Evolutionary conservation across 2,113 vertebrate genomes (phyloP).

Genomic region (Empidonax traillii): DNA sequence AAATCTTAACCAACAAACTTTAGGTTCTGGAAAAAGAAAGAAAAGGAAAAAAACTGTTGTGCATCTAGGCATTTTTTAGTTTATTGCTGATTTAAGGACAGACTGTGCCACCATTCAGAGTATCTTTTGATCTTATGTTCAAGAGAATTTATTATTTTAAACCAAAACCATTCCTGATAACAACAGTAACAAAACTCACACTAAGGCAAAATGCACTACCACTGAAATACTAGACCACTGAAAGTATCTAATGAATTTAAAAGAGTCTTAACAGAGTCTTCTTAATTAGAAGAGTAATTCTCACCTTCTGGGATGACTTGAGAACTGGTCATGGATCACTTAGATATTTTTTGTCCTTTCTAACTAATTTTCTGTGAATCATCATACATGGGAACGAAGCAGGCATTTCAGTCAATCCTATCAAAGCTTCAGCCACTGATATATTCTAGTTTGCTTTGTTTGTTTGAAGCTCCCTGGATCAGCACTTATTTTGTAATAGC

Average conservation of each 20-base stretch:
- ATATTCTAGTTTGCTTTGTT: neutral
- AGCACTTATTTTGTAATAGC: neutral
- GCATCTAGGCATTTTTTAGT: neutral
- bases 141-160: neutral
- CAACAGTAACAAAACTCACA: neutral
- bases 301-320: neutral
- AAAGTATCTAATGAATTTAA: neutral
- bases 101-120: neutral
- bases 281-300: neutral
- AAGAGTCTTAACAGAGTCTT: neutral
- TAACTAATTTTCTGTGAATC: neutral
- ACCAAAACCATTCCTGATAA: neutral
- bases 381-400: neutral
- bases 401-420: neutral
- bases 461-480: neutral
- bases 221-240: neutral
- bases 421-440: neutral
- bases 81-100: neutral
- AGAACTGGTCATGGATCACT: neutral
- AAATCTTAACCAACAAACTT: neutral
- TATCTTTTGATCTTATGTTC: neutral
- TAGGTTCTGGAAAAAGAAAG: neutral
- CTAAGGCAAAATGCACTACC: neutral
- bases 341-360: neutral
- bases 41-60: neutral